These are phyloP conservation scores for Chloromyia formosa DNA, from an alignment of 2,888 invertebrate species.

Conservation along the genomic window DNA sequence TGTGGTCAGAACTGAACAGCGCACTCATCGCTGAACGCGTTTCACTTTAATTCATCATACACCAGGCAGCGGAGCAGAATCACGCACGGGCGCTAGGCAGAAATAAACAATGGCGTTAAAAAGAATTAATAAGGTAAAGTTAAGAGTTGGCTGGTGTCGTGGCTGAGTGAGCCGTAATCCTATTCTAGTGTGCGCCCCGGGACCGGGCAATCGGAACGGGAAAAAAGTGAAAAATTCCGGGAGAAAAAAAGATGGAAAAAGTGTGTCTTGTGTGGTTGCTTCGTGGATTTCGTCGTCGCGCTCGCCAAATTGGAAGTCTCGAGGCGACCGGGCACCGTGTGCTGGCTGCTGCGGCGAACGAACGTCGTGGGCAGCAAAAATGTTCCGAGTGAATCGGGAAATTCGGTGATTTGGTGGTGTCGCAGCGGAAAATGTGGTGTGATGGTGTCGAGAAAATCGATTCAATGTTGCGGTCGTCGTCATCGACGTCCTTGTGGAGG, in stretches of 20 bases:
- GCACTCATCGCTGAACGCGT: constrained; percentile 24
- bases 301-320: too few relatives aligned
- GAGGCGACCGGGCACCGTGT: neutral
- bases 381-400: too few relatives aligned
- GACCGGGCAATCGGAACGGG: neutral
- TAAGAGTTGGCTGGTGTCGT: constrained; percentile 53
- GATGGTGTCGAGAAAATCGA: constrained; percentile 20
- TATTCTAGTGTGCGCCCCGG: neutral
- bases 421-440: constrained; percentile 9
- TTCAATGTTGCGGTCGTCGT: constrained; percentile 12
- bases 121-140: constrained; percentile 94
- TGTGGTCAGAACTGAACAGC: constrained; percentile 31
- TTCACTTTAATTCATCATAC: constrained; percentile 41
- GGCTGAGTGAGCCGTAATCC: neutral
- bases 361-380: neutral
- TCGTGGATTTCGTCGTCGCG: too few relatives aligned
- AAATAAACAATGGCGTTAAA: constrained; percentile 84
- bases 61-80: neutral
- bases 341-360: constrained; percentile 11
- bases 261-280: too few relatives aligned
- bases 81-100: too few relatives aligned
- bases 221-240: constrained; percentile 24
- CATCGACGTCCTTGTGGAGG: neutral
- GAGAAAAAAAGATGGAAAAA: constrained; percentile 26
- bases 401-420: too few relatives aligned